phyloP scores from a whole-genome alignment of 2,113 vertebrate genomes.

The Bubo scandiacus region DNA sequence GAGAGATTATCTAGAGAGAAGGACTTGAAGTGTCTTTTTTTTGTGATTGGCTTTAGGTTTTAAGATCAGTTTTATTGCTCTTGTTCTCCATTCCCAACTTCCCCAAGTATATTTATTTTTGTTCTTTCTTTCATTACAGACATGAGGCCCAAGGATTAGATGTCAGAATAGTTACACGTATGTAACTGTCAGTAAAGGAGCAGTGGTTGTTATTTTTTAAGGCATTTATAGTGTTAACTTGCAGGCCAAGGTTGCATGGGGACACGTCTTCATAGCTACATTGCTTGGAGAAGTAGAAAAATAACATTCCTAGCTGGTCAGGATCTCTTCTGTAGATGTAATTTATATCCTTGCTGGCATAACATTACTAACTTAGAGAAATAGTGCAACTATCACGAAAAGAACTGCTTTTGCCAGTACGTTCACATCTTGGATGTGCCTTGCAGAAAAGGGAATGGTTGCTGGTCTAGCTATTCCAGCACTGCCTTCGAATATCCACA shows the following conservation, averaged over 20 bases:
- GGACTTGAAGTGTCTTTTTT: background rate
- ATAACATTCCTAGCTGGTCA: background rate
- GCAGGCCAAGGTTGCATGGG: background rate
- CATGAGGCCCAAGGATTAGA: background rate
- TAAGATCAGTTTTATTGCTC: background rate
- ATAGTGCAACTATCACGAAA: background rate
- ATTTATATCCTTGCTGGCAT: background rate
- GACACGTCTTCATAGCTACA: background rate
- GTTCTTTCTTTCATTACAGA: background rate
- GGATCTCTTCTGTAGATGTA: background rate
- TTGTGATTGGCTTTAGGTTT: background rate
- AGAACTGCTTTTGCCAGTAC: background rate
- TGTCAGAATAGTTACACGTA: background rate
- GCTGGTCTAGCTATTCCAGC: background rate
- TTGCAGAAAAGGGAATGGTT: background rate
- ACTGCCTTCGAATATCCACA: accelerated
- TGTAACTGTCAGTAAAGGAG: background rate
- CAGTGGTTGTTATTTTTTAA: background rate
- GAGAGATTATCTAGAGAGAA: background rate
- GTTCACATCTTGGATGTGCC: background rate
- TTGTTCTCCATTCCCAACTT: background rate
- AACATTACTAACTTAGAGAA: background rate
- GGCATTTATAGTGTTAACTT: background rate
- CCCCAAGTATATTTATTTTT: background rate
- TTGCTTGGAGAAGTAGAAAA: background rate